Base-by-base conservation (phyloP, 2,888 invertebrate species). In the Sinhomidia bicolor region DNA sequence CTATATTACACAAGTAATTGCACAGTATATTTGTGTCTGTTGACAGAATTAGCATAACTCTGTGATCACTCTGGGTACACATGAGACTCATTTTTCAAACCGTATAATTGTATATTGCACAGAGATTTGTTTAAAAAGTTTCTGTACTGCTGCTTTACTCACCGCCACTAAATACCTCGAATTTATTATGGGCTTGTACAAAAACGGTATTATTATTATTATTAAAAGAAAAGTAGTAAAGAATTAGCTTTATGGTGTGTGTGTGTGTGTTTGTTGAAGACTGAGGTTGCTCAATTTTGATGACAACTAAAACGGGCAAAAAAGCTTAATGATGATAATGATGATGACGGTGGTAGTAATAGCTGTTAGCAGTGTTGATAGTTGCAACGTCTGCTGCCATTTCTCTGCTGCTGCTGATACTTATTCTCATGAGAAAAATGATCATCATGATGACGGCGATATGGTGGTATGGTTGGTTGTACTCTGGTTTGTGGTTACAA, bases 31-130 rank as follows among this genome's bases (percentile, higher is more conserved):
- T 9, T 12, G 36, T 89, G 85, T 88, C 89, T 90, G 90, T 91
- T 91, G 90, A 90, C 85, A 84, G 88, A 91, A 91, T 91, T 91
- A 91, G 90, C 91, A 91, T 91, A 90, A 90, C 89, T 90, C 78
- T 68, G 81, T 83, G 65, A 90, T 90, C 89, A 17, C 65, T 74
- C 81, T 36, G 32, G 71, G 84, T 86, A 88, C 91, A 88, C 91
- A 87, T 41, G 91, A 90, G 91, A 90, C 89, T 90, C 89, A 90
- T 91, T 91, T 90, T 87, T 91, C 90, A 90, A 81, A 71, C 79
- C 7, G 41, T 65, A 88, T 88, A 88, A 88, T 88, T 88, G 76
- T 83, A 79, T 78, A 54, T 65, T 65, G 62, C 60, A 71, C 10
- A 84, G 84, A 71, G n/a, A n/a, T 71, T 82, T 82, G n/a, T 12